Evolutionary conservation across 2,113 vertebrate species (phyloP).

Genomic region (Elephas maximus): DNA sequence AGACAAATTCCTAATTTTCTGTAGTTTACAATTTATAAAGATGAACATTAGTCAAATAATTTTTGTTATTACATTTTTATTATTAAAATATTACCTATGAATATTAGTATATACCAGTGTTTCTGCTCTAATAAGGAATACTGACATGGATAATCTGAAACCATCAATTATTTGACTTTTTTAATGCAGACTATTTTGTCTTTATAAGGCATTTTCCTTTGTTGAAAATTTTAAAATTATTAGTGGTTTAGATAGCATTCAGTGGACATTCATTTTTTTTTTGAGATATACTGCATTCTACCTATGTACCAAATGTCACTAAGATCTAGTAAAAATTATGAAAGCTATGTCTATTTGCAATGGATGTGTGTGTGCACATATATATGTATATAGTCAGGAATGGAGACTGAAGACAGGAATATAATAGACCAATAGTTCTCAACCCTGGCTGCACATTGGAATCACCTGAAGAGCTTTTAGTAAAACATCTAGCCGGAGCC

Average conservation of each 20-base stretch:
- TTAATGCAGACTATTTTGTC: constrained; percentile 23
- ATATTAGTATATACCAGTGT: background rate
- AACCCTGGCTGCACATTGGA: background rate
- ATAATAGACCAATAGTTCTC: background rate
- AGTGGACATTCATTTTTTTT: background rate
- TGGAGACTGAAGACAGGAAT: background rate
- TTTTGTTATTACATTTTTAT: background rate
- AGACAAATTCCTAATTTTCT: background rate
- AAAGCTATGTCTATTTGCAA: background rate
- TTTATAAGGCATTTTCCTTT: background rate
- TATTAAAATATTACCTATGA: background rate
- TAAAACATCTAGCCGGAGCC: background rate
- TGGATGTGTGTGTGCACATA: background rate
- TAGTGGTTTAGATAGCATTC: background rate
- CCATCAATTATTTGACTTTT: background rate
- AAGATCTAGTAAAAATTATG: background rate
- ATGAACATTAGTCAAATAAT: background rate
- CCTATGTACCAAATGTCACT: background rate
- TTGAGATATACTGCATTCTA: background rate
- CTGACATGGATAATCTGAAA: background rate
- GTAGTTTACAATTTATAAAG: background rate
- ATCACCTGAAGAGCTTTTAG: background rate
- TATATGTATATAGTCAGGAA: background rate
- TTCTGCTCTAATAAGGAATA: background rate
- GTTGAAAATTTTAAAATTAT: constrained; percentile 41